Evolutionary conservation across 2,113 vertebrate species (phyloP).

Genomic region (Aepyceros melampus): DNA sequence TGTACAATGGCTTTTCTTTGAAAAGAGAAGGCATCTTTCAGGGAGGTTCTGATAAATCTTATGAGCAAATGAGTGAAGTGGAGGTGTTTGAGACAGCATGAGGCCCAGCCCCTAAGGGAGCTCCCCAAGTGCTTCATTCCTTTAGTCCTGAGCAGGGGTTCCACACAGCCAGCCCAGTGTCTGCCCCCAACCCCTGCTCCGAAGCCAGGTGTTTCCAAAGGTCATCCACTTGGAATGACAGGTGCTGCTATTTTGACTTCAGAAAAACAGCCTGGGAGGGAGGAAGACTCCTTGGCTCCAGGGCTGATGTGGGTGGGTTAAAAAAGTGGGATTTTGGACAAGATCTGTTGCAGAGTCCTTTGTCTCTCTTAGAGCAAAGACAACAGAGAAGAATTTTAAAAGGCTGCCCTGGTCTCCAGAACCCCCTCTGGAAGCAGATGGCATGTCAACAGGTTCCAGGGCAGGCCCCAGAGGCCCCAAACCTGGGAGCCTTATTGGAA

Average conservation of each 20-base stretch:
- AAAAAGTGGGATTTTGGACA: constrained; percentile 9
- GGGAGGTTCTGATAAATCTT: not conserved
- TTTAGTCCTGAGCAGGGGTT: not conserved
- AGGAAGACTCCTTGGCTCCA: not conserved
- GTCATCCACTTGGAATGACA: not conserved
- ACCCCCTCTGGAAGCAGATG: constrained; percentile 57
- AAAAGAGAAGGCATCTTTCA: not conserved
- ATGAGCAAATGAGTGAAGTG: not conserved
- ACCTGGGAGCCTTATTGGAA: constrained; percentile 76
- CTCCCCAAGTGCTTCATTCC: not conserved
- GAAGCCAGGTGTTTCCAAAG: not conserved
- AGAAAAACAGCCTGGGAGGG: not conserved
- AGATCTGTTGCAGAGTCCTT: constrained; percentile 17
- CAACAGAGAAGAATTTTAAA: constrained; percentile 53
- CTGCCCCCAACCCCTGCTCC: not conserved
- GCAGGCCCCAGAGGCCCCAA: constrained; percentile 57
- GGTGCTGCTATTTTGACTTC: constrained; percentile 9
- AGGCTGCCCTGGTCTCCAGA: constrained; percentile 19
- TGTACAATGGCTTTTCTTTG: not conserved
- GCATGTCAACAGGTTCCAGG: constrained; percentile 57
- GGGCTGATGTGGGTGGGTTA: not conserved
- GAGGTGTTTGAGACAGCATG: not conserved
- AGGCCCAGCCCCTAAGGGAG: not conserved
- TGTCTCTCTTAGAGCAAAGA: constrained; percentile 53
- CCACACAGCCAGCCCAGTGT: not conserved